Evolutionary conservation across 2,888 invertebrate species (phyloP).

Genomic region (Atethmia centrago): DNA sequence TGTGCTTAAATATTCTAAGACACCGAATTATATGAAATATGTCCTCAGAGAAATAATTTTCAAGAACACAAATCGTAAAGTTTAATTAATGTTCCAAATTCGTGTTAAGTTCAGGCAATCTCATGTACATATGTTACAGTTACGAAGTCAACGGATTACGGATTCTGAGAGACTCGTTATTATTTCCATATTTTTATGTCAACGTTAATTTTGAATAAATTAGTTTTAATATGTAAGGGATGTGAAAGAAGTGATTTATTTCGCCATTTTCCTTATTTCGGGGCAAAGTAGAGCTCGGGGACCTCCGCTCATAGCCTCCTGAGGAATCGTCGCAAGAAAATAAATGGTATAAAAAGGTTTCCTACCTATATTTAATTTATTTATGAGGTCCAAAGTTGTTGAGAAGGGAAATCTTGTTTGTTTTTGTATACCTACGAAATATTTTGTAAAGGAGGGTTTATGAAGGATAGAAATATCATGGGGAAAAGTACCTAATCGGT

Average conservation of each 20-base stretch:
- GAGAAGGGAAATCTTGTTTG: slow-evolving; percentile 31
- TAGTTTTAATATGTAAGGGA: slow-evolving; percentile 22
- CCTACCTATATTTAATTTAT: slow-evolving; percentile 45
- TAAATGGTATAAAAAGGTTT: slow-evolving; percentile 50
- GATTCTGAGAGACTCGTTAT: too few relatives aligned
- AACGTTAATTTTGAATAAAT: slow-evolving; percentile 29
- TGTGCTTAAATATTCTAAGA: slow-evolving; percentile 14
- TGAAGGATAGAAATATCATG: slow-evolving; percentile 38
- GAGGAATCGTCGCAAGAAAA: slow-evolving; percentile 38
- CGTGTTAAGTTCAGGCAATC: slow-evolving; percentile 36
- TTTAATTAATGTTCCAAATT: slow-evolving; percentile 55
- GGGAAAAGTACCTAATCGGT: slow-evolving; percentile 40
- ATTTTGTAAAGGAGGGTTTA: slow-evolving; percentile 14
- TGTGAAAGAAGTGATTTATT: background rate
- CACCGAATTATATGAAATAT: slow-evolving; percentile 35
- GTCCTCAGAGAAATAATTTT: slow-evolving; percentile 41
- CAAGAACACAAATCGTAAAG: slow-evolving; percentile 23
- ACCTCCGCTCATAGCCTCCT: slow-evolving; percentile 23
- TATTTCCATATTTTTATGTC: slow-evolving; percentile 35
- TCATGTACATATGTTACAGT: slow-evolving; percentile 31
- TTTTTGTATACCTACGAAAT: slow-evolving; percentile 29
- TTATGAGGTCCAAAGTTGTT: slow-evolving; percentile 47
- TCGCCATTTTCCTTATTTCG: slow-evolving; percentile 28
- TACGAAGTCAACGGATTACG: slow-evolving; percentile 18
- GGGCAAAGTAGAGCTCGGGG: slow-evolving; percentile 32